Evolutionary conservation across 1,140 invertebrate species (phyloP), one percentile per base, ranked within the genome.

Genomic region (Psilanteris sp.): DNA sequence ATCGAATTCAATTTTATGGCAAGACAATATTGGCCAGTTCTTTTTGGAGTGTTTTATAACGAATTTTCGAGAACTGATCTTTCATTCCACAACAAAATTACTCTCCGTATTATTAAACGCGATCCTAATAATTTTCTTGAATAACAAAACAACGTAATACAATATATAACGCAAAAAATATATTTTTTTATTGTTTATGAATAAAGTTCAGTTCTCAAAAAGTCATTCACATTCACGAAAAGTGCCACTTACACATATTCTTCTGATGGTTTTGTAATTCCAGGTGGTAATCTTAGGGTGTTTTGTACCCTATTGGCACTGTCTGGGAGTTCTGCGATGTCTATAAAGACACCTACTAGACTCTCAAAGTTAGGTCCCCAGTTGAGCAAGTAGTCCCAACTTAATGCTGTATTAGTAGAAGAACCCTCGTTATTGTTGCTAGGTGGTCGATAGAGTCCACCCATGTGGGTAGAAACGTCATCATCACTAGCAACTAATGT

Each of bases 351-450:
- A 1, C 96, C 96, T 36, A 97, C 95, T 79, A 98, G 91, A 83
- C 94, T 97, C 85, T 98, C 95, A 85, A 97, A 98, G 88, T 96
- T 97, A 4, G 96, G 96, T 4, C 96, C 96, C 97, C 97, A 98
- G 88, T 97, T 98, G 8, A 98, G 90, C 46, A 98, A 88, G 82
- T 97, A 97, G 80, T 98, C 96, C 96, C 96, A 98, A 36, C 96
- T 94, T 16, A 97, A 89, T 2, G 92, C 90, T 1, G 89, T 90
- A 32, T 92, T 91, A 0, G 91, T 91, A 0, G 93, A 92, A 0
- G 94, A 92, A 1, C 94, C 94, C 5, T 94, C 94, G 37, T 84
- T 85, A 66, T 94, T 94, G 41, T 91, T 94, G n/a, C 46, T 68
- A 2, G 92, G 89, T 43, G 93, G 92, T 59, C 94, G 91, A 79